These are phyloP conservation scores for Sminthurides aquaticus DNA, from an alignment of 2,888 invertebrate genomes.

Conservation along the genomic window DNA sequence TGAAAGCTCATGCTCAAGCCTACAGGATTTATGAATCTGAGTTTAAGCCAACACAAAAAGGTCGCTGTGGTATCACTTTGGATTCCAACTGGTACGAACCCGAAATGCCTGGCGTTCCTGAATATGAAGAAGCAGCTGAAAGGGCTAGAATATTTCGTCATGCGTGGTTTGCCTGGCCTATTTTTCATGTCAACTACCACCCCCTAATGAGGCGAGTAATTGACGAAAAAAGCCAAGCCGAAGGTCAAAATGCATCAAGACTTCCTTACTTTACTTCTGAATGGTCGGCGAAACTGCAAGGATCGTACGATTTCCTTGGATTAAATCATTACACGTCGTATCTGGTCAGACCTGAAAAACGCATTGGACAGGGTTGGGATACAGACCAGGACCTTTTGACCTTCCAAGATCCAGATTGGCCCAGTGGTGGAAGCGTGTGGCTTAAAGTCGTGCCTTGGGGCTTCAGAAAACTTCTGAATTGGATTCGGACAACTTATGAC, in stretches of 20 bases:
- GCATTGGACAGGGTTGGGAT: conserved; percentile 17
- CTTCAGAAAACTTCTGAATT: conserved; percentile 33
- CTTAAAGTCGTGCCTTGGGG: conserved; percentile 36
- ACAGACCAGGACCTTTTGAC: conserved; percentile 25
- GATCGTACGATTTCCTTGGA: conserved; percentile 28
- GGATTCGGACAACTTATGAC: conserved; percentile 31
- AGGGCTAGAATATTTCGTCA: conserved; percentile 39
- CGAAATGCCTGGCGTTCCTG: conserved; percentile 26
- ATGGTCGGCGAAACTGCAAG: conserved; percentile 35
- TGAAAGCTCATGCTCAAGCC: conserved; percentile 59
- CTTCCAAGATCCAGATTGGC: conserved; percentile 22
- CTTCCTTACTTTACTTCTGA: conserved; percentile 33
- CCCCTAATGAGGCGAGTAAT: conserved; percentile 45
- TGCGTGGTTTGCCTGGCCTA: conserved; percentile 46
- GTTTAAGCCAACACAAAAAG: conserved; percentile 47
- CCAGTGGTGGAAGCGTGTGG: conserved; percentile 29
- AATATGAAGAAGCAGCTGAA: conserved; percentile 36
- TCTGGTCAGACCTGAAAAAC: too few species aligned
- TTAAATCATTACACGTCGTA: conserved; percentile 9
- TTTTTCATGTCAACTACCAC: conserved; percentile 45
- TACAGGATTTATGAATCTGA: conserved; percentile 57
- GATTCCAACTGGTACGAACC: conserved; percentile 41
- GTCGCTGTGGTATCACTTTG: conserved; percentile 41
- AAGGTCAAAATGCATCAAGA: conserved; percentile 44
- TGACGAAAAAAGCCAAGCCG: conserved; percentile 45